These are phyloP conservation scores for Uloborus diversus DNA, from an alignment of 1,140 invertebrate genomes.

Conservation along the genomic window DNA sequence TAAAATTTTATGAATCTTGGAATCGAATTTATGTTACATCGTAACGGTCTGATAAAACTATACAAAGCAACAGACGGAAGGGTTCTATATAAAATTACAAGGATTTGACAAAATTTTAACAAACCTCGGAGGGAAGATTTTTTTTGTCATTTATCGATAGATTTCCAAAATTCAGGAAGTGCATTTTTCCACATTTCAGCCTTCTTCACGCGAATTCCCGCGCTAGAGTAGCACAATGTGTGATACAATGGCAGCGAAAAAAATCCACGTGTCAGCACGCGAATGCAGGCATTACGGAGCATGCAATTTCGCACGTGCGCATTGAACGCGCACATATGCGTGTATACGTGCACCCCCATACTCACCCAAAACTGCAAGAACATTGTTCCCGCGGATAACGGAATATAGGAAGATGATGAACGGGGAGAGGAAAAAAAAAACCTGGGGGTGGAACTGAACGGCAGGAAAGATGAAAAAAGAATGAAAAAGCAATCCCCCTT, in stretches of 20 bases:
- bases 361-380: neutral
- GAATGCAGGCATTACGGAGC: neutral
- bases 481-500: neutral
- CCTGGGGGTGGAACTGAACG: conserved; percentile 21
- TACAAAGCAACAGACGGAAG: too few species aligned
- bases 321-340: neutral
- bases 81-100: too few species aligned
- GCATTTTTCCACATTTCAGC: too few species aligned
- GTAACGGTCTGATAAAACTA: too few species aligned
- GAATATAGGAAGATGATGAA: neutral
- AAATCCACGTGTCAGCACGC: conserved; percentile 22
- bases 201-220: too few species aligned
- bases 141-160: too few species aligned
- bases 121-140: conserved; percentile 10
- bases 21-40: too few species aligned
- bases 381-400: conserved; percentile 18
- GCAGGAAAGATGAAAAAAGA: neutral
- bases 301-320: neutral
- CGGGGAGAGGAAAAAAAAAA: neutral
- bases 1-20: too few species aligned
- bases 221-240: too few species aligned
- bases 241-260: too few species aligned
- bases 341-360: neutral
- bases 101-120: too few species aligned
- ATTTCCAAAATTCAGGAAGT: too few species aligned